phyloP scores from a whole-genome alignment of 2,888 invertebrate genomes.

The Tineola bisselliella region DNA sequence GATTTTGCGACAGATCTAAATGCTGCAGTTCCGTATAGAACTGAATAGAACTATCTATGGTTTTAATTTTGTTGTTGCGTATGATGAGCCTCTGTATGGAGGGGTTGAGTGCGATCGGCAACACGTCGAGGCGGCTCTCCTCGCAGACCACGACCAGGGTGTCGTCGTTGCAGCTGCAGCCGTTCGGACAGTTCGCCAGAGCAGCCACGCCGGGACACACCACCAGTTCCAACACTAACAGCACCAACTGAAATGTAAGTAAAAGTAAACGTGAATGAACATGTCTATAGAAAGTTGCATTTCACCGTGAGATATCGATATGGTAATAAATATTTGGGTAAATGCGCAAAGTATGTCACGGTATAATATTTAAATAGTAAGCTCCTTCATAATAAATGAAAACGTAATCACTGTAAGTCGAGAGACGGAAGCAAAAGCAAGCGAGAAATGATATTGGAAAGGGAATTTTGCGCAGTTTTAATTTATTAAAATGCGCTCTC shows the following conservation, averaged over 20 bases:
- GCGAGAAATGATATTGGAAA: constrained; percentile 33
- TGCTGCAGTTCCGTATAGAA: constrained; percentile 89
- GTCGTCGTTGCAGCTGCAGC: constrained; percentile 90
- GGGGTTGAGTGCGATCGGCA: constrained; percentile 92
- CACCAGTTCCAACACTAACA: constrained; percentile 40
- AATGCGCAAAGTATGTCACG: background rate
- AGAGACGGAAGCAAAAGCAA: constrained; percentile 27
- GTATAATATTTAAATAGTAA: background rate
- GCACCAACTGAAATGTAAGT: constrained; percentile 43
- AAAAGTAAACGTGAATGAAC: background rate
- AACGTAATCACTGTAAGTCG: constrained; percentile 10
- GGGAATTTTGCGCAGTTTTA: constrained; percentile 62
- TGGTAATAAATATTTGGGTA: background rate
- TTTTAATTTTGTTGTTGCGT: constrained; percentile 86
- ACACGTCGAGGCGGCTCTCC: constrained; percentile 85
- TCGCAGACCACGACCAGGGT: constrained; percentile 87
- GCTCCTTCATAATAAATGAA: constrained; percentile 10
- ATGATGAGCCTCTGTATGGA: constrained; percentile 86
- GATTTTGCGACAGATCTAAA: constrained; percentile 85
- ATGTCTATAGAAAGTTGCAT: background rate
- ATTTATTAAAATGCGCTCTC: constrained; percentile 63
- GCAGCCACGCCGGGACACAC: constrained; percentile 61
- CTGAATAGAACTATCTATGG: constrained; percentile 88
- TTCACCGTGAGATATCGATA: too few species aligned
- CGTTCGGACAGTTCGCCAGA: constrained; percentile 83